These are phyloP conservation scores for Tympanuchus pallidicinctus DNA, from an alignment of 2,113 vertebrate genomes.

Conservation along the genomic window DNA sequence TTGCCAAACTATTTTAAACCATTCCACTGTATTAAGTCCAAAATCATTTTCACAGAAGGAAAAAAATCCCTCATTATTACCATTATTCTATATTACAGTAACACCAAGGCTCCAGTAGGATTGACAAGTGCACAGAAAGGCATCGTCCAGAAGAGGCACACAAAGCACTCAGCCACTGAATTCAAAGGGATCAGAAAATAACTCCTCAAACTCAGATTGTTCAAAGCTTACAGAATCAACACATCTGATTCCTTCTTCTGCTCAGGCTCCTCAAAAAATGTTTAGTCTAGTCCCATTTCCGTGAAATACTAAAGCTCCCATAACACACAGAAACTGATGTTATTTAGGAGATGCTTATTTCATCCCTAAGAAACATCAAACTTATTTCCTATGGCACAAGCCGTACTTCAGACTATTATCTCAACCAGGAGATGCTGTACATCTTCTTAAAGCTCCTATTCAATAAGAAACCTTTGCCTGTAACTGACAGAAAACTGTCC, in stretches of 20 bases:
- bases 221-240: neutral
- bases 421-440: neutral
- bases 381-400: neutral
- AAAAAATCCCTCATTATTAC: neutral
- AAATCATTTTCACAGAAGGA: neutral
- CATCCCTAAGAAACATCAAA: neutral
- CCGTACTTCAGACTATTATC: neutral
- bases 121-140: neutral
- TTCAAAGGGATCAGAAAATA: neutral
- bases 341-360: neutral
- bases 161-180: neutral
- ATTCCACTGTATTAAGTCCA: neutral
- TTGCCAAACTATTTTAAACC: neutral
- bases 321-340: neutral
- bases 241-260: conserved; percentile 26
- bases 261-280: neutral
- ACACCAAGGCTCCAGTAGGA: neutral
- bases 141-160: neutral
- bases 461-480: neutral
- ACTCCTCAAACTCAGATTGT: neutral
- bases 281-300: neutral
- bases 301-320: neutral
- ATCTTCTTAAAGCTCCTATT: neutral
- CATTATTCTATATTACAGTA: neutral
- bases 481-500: neutral